Evolutionary conservation across 35 echinoderm and acorn worm genomes (phyloP), one percentile per base, ranked within the genome.

Genomic region (Ophioderma brevispina): DNA sequence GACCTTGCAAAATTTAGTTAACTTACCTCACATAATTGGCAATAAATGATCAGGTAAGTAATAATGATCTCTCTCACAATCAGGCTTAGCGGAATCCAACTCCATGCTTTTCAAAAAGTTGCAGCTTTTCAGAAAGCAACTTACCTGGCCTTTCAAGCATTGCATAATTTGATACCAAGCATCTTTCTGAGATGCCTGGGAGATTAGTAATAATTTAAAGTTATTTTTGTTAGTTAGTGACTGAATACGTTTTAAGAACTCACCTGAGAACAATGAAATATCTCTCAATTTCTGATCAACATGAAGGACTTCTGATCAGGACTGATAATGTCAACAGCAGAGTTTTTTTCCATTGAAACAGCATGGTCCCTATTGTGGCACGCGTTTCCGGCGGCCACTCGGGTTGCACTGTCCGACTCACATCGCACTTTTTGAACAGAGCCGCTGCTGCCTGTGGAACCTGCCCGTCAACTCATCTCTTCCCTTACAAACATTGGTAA

Each of bases 181-280:
- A n/a, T n/a, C n/a, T n/a, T n/a, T n/a, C n/a, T n/a, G n/a, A n/a
- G n/a, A n/a, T n/a, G n/a, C n/a, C n/a, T n/a, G n/a, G n/a, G n/a
- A n/a, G n/a, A n/a, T n/a, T n/a, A n/a, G n/a, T n/a, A n/a, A n/a
- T n/a, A n/a, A n/a, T n/a, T n/a, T n/a, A n/a, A n/a, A n/a, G n/a
- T n/a, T n/a, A n/a, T n/a, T n/a, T n/a, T n/a, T n/a, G n/a, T n/a
- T n/a, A n/a, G n/a, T n/a, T n/a, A n/a, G n/a, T n/a, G n/a, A n/a
- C n/a, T n/a, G 41, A 17, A 46, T 46, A 17, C 41, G 4, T 8
- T 46, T 46, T 46, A 46, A 46, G 41, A 46, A 46, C 90, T 87
- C 87, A 99, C 97, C 97, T 99, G 97, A 50, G 97, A 99, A 75
- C 97, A 99, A 99, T 19, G 97, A 99, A 46, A 99, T 99, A 31